These are phyloP conservation scores for Ischnura elegans DNA, from an alignment of 2,888 invertebrate genomes.

Conservation along the genomic window DNA sequence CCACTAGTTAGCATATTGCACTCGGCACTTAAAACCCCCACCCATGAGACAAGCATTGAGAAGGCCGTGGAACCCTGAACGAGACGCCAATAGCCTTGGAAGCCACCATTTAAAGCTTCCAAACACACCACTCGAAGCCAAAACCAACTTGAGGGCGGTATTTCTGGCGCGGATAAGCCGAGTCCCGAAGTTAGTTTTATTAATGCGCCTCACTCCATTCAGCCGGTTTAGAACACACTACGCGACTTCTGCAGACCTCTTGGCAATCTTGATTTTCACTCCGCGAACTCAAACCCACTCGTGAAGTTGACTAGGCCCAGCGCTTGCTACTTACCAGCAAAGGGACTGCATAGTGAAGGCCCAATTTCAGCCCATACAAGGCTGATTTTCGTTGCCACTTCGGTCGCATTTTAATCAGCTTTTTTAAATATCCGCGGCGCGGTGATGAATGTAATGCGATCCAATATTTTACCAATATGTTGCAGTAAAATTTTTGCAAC, in stretches of 20 bases:
- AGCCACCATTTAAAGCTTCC: not conserved
- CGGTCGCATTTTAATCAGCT: no score
- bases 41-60: not conserved
- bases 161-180: not conserved
- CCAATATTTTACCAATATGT: no score
- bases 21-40: not conserved
- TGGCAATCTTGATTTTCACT: not conserved
- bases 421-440: no score
- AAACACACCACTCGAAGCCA: not conserved
- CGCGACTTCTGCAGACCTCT: not conserved
- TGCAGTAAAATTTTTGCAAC: no score
- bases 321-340: no score
- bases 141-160: not conserved
- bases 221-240: not conserved
- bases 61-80: not conserved
- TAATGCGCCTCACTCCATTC: not conserved
- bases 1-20: not conserved
- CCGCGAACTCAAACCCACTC: not conserved
- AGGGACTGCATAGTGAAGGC: no score
- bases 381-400: no score
- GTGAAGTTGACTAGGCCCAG: no score
- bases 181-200: not conserved
- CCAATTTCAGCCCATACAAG: no score
- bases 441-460: no score
- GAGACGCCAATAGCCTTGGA: not conserved